Evolutionary conservation across 2,888 invertebrate genomes (phyloP).

Genomic region (Noctua janthina): DNA sequence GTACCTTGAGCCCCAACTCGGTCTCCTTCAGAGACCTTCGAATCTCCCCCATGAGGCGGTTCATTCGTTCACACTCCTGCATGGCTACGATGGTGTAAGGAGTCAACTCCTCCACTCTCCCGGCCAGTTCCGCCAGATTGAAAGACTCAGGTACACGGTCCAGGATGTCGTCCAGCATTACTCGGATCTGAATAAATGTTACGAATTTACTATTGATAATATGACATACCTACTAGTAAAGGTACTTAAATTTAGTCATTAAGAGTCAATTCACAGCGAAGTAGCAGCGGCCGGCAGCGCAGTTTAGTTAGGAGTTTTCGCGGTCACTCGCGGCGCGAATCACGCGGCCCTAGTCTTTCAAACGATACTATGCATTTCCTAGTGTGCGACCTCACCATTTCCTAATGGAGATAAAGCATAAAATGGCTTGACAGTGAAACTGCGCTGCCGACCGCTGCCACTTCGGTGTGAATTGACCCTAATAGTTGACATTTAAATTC

Average conservation of each 20-base stretch:
- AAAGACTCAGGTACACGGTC: slow-evolving; percentile 97
- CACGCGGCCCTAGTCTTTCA: no score
- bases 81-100: slow-evolving; percentile 97
- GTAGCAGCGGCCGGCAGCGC: no score
- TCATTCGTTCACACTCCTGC: slow-evolving; percentile 99
- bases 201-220: background rate
- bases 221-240: background rate
- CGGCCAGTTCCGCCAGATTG: slow-evolving; percentile 95
- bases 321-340: no score
- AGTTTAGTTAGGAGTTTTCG: no score
- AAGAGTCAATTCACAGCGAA: no score
- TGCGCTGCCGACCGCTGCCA: no score
- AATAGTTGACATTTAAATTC: no score
- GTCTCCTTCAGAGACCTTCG: slow-evolving; percentile 95
- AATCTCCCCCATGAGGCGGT: slow-evolving; percentile 95
- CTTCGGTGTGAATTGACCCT: no score
- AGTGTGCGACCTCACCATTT: no score
- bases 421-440: no score
- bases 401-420: no score
- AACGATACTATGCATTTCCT: no score
- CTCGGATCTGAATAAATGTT: slow-evolving; percentile 90
- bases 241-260: background rate
- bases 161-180: slow-evolving; percentile 95
- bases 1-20: slow-evolving; percentile 96
- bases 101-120: slow-evolving; percentile 96